These are phyloP conservation scores for Echeneis naucrates DNA, from an alignment of 2,797 vertebrate genomes.

Conservation along the genomic window DNA sequence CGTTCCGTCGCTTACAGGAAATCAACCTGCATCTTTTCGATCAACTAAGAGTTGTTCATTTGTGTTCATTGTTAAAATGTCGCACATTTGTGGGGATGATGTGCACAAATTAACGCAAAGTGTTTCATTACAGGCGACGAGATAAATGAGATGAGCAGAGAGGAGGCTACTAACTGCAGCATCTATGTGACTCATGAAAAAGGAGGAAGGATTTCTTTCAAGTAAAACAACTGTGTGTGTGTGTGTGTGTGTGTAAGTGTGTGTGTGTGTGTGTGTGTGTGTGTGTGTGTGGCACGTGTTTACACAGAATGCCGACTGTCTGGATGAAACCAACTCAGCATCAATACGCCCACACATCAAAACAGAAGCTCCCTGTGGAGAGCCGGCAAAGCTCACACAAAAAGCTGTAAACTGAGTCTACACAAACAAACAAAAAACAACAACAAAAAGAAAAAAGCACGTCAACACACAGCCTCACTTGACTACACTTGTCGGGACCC, in stretches of 20 bases:
- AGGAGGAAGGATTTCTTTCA: constrained; percentile 17
- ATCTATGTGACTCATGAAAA: constrained; percentile 37
- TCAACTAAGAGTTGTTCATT: background rate
- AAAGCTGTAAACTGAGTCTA: background rate
- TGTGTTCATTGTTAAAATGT: too few relatives aligned
- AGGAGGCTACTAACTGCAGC: background rate
- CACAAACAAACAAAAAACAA: constrained; percentile 31
- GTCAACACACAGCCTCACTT: background rate
- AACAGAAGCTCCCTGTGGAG: constrained; percentile 46
- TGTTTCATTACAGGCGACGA: background rate
- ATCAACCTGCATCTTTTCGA: background rate
- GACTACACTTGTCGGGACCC: too few relatives aligned
- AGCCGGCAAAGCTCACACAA: constrained; percentile 25
- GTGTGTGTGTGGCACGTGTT: constrained; percentile 52
- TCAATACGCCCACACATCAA: constrained; percentile 59
- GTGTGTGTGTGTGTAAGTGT: constrained; percentile 2
- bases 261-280: constrained; percentile 22
- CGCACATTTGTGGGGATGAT: too few relatives aligned
- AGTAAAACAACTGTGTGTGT: constrained; percentile 12
- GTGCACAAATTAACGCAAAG: background rate
- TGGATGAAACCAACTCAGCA: constrained; percentile 55
- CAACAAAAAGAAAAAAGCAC: constrained; percentile 33
- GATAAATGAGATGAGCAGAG: constrained; percentile 4
- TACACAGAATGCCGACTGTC: constrained; percentile 37
- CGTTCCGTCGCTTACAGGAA: background rate